phyloP scores from a whole-genome alignment of 2,113 vertebrate genomes.

The Solea senegalensis region DNA sequence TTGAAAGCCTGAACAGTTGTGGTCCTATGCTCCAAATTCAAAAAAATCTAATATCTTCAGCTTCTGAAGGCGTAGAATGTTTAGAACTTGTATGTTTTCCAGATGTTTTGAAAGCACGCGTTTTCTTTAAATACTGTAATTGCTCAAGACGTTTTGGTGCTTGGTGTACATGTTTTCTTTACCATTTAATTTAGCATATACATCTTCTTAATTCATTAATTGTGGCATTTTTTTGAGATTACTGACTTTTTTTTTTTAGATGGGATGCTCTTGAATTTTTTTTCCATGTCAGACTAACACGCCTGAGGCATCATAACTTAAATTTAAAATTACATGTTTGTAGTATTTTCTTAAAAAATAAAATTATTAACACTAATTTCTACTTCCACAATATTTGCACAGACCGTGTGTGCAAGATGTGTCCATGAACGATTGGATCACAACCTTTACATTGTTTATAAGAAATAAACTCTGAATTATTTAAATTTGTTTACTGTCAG shows the following conservation, averaged over 20 bases:
- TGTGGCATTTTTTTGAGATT: neutral
- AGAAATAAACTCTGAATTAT: conserved; percentile 62
- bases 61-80: neutral
- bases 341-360: no score
- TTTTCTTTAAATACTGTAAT: neutral
- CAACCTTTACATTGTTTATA: conserved; percentile 26
- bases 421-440: conserved; percentile 8
- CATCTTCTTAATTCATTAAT: neutral
- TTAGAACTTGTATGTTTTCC: neutral
- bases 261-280: no score
- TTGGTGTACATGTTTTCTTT: neutral
- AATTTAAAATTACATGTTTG: no score
- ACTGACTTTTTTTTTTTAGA: neutral
- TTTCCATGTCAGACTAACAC: no score
- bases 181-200: neutral
- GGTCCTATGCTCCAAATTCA: neutral
- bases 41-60: neutral
- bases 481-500: conserved; percentile 64
- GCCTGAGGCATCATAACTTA: no score
- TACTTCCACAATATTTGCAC: neutral
- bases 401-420: neutral
- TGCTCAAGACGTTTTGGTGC: neutral
- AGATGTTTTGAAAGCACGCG: neutral
- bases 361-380: no score
- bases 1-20: neutral